Evolutionary conservation across 2,888 invertebrate genomes (phyloP), one percentile per base, ranked within the genome.

Genomic region (Sarcophaga subvicina): DNA sequence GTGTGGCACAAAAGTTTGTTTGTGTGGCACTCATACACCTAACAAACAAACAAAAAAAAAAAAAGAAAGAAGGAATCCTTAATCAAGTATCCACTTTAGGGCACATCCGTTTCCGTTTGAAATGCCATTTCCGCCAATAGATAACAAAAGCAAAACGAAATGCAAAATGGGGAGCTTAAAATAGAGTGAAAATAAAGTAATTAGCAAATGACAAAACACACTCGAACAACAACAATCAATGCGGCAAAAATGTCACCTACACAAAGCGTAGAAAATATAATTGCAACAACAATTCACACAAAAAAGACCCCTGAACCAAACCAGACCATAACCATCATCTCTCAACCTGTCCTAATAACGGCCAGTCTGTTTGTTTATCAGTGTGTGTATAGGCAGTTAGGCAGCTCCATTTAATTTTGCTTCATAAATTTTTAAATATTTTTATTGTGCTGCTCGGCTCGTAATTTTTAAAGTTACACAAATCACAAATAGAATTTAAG

Each of bases 111-210:
- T 87, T 89, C 88, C 89, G 86, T 82, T 73, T 69, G 76, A 73
- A 88, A 84, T 88, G 87, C 86, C 84, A 88, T 88, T 89, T 89
- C 89, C 89, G 77, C 67, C 20, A 73, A 83, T 78, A 37, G 37
- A 37, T 37, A 37, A 37, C 37, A 37, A 37, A 37, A 37, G 37
- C 37, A 37, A 37, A 8, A 10, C 3, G 0, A 37, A 37, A 37
- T 1, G 2, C 37, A 37, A 37, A 37, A 37, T 10, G 2, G 37
- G 37, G 10, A 37, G 37, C 37, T 54, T 54, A 54, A 54, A 54
- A 14, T 54, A 54, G 14, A 54, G 54, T 54, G 72, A 71, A 69
- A 88, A 86, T 86, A 76, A 88, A 86, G 88, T 85, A 86, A 88
- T 88, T 88, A 88, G 86, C 79, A 83, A 87, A 78, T 84, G 83